These are phyloP conservation scores for Glyphotaelius pellucidus DNA, from an alignment of 2,888 invertebrate species.

Conservation along the genomic window DNA sequence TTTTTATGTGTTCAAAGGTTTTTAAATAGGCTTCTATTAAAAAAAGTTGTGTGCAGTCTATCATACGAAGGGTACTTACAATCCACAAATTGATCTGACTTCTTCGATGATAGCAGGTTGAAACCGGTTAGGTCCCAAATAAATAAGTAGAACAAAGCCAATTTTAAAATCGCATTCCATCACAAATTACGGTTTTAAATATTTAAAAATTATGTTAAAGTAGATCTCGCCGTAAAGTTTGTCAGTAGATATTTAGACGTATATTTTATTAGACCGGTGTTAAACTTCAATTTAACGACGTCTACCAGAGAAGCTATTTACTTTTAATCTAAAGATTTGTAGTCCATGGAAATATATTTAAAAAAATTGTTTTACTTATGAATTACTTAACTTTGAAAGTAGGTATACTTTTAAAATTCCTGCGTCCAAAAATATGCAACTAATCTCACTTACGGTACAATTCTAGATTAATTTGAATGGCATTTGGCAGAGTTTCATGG, in stretches of 20 bases:
- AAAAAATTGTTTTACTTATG: neutral
- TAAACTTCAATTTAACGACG: neutral
- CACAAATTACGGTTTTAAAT: neutral
- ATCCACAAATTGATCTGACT: no score
- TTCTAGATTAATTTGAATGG: neutral
- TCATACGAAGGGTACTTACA: no score
- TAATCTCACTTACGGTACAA: conserved; percentile 2
- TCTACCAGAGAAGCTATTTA: neutral
- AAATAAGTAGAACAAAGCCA: neutral
- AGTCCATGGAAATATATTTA: neutral
- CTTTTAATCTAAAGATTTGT: neutral
- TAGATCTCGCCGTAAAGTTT: neutral
- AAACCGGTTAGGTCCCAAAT: neutral
- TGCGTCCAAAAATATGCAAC: neutral
- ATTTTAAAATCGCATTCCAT: neutral
- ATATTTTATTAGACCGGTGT: neutral
- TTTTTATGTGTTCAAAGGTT: no score
- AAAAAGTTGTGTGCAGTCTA: no score
- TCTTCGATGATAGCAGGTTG: neutral
- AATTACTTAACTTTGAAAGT: neutral
- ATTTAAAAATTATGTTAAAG: neutral
- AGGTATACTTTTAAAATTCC: neutral
- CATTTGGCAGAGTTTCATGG: neutral
- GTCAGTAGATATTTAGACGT: neutral
- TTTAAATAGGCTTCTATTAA: no score